These are phyloP conservation scores for Todiramphus chloris DNA, from an alignment of 2,113 vertebrate genomes.

Conservation along the genomic window DNA sequence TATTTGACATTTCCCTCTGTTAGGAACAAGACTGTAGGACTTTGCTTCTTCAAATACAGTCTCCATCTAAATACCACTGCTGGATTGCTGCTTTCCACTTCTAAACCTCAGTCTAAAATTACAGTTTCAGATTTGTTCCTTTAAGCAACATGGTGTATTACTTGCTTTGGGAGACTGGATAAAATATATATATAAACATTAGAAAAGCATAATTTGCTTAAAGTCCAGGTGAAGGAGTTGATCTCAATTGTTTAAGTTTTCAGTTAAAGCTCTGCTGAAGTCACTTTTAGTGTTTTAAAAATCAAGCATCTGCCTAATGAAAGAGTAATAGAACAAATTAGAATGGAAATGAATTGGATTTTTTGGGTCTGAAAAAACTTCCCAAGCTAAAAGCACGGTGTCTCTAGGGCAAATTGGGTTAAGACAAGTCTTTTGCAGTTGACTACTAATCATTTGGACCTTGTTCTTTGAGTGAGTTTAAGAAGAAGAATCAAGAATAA, in stretches of 20 bases:
- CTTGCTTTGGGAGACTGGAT: neutral
- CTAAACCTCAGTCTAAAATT: neutral
- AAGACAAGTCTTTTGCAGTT: constrained; percentile 18
- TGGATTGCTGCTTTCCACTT: neutral
- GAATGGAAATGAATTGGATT: constrained; percentile 13
- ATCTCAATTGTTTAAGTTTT: neutral
- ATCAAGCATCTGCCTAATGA: neutral
- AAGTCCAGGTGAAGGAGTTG: neutral
- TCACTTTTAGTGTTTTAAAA: neutral
- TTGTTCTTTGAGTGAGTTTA: neutral
- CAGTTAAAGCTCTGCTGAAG: neutral
- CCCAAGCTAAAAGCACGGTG: neutral
- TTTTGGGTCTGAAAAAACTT: neutral
- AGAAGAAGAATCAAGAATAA: neutral
- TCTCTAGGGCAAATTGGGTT: constrained; percentile 16
- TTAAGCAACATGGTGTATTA: neutral
- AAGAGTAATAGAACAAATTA: constrained; percentile 13
- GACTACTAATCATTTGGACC: constrained; percentile 8
- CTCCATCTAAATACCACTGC: neutral
- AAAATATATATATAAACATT: neutral
- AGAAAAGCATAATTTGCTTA: neutral
- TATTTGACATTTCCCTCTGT: neutral
- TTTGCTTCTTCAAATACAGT: neutral
- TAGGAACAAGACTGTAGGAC: neutral
- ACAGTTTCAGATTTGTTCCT: neutral